Percentiles rank a stretch among this genome's conserved stretches.
These are phyloP conservation scores for Phortica variegata DNA, from an alignment of 1,140 invertebrate genomes.

Conservation along the genomic window DNA sequence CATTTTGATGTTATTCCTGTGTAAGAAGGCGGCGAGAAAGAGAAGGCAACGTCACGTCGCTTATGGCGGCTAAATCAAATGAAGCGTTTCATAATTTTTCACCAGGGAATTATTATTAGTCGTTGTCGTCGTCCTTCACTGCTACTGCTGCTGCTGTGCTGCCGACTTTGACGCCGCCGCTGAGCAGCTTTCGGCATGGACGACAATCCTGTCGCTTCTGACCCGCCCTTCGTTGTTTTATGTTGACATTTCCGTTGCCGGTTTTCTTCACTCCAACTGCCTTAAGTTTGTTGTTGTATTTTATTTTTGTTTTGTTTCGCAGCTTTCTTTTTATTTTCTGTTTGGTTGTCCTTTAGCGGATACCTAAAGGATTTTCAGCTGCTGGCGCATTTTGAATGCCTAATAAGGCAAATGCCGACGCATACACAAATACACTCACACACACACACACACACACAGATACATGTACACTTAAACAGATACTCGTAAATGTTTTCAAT, in stretches of 20 bases:
- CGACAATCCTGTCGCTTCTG: background rate
- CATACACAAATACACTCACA: background rate
- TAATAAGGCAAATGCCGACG: too few relatives aligned
- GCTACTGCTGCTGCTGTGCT: background rate
- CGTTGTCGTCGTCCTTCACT: background rate
- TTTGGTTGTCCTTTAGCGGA: background rate
- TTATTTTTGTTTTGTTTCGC: background rate
- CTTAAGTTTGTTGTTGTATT: constrained; percentile 35
- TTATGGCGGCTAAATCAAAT: constrained; percentile 50
- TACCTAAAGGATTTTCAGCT: too few relatives aligned
- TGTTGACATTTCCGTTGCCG: constrained; percentile 48
- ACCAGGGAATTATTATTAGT: constrained; percentile 47
- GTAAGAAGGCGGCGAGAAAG: too few relatives aligned
- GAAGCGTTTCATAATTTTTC: constrained; percentile 52
- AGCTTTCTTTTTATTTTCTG: background rate
- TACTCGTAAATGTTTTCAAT: too few relatives aligned
- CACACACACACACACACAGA: background rate
- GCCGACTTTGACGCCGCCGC: background rate
- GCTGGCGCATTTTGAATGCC: too few relatives aligned
- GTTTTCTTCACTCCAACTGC: constrained; percentile 21
- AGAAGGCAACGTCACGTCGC: constrained; percentile 28
- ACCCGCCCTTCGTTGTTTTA: constrained; percentile 23
- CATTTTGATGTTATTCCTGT: too few relatives aligned
- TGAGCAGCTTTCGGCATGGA: too few relatives aligned
- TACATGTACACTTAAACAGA: too few relatives aligned